These are phyloP conservation scores for Enteromius viviparus DNA, from an alignment of 2,797 vertebrate genomes.

Conservation along the genomic window DNA sequence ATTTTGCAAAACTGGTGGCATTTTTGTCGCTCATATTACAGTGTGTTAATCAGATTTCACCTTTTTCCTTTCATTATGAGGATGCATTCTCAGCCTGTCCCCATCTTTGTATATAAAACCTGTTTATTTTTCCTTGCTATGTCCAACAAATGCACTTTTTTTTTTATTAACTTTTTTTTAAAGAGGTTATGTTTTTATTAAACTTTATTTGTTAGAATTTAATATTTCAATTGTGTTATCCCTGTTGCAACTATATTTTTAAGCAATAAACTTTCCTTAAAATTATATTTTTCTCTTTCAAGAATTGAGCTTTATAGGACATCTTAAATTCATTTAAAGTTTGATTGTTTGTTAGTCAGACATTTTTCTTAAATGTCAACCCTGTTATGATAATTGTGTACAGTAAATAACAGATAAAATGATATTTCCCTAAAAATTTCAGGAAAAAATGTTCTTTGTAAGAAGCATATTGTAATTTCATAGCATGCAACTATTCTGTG, in stretches of 20 bases:
- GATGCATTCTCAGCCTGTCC: background rate
- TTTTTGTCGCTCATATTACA: background rate
- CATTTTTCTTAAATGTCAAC: background rate
- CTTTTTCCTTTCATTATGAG: background rate
- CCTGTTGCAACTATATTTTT: background rate
- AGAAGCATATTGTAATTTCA: background rate
- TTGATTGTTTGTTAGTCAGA: background rate
- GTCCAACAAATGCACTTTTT: no score
- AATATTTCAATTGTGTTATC: background rate
- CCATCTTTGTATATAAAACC: background rate
- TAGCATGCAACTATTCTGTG: background rate
- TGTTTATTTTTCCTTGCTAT: background rate
- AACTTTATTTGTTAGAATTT: background rate
- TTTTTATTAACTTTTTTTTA: background rate
- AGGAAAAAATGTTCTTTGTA: background rate
- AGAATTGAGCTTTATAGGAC: background rate
- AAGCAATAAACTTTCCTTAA: background rate
- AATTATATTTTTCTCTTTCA: background rate
- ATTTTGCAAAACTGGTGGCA: background rate
- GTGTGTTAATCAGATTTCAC: background rate
- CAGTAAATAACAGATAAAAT: background rate
- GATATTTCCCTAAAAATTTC: background rate
- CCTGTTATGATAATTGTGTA: background rate
- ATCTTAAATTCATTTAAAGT: background rate
- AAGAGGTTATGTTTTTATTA: background rate